phyloP scores from a whole-genome alignment of 2,797 vertebrate genomes.

The Phrynocephalus guinanensis region DNA sequence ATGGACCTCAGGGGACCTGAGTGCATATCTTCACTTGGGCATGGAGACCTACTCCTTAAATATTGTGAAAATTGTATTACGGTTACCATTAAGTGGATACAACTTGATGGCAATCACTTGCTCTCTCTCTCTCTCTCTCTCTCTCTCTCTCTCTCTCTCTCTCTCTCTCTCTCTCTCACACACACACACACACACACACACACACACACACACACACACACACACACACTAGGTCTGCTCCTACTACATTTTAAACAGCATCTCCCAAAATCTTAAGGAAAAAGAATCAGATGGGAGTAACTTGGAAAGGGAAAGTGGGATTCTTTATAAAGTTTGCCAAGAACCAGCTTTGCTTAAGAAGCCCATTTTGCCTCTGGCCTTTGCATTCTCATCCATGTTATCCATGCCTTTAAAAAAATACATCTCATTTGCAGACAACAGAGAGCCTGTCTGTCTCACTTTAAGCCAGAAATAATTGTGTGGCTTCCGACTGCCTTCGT shows the following conservation, averaged over 20 bases:
- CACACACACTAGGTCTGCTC: neutral
- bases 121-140: too few species aligned
- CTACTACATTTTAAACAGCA: neutral
- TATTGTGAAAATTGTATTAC: too few species aligned
- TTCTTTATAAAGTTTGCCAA: neutral
- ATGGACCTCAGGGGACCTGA: too few species aligned
- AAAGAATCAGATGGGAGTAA: neutral
- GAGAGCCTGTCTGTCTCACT: neutral
- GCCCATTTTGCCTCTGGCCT: too few species aligned
- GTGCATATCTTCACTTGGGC: too few species aligned
- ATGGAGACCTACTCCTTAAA: neutral
- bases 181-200: too few species aligned
- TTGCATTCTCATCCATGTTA: neutral
- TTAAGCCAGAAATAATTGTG: neutral
- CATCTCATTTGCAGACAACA: accelerated
- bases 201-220: too few species aligned
- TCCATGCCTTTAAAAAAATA: neutral
- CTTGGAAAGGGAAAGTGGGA: neutral
- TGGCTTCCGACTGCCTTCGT: neutral
- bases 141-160: too few species aligned
- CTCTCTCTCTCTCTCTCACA: too few species aligned
- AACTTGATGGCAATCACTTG: too few species aligned
- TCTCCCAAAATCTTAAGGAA: neutral
- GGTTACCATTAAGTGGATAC: too few species aligned
- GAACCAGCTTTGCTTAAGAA: neutral